These are phyloP conservation scores for Syngnathus acus DNA, from an alignment of 2,797 vertebrate genomes.

Conservation along the genomic window DNA sequence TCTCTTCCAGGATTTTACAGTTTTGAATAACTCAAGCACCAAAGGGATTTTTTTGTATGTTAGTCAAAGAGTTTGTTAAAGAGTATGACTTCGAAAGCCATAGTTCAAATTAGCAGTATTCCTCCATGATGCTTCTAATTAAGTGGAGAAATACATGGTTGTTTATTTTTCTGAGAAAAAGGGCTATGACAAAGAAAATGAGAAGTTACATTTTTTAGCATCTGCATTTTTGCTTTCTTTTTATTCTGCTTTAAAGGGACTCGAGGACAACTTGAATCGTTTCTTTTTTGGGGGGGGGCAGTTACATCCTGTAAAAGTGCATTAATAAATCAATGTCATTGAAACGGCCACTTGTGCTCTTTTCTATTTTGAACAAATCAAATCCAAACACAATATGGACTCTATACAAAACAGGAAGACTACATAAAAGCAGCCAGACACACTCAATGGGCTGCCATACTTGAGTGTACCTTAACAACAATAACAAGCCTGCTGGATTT, in stretches of 20 bases:
- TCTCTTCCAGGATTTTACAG: constrained; percentile 33
- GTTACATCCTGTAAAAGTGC: not conserved
- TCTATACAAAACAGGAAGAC: not conserved
- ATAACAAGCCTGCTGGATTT: constrained; percentile 29
- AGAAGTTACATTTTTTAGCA: not conserved
- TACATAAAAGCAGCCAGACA: constrained; percentile 6
- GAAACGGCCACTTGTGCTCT: not conserved
- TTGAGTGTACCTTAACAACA: constrained; percentile 25
- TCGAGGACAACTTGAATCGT: not conserved
- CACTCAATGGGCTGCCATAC: constrained; percentile 22
- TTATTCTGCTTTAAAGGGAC: not conserved
- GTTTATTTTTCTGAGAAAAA: no score
- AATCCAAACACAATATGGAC: not conserved
- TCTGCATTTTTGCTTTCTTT: not conserved
- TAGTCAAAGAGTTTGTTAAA: no score
- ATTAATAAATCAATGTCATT: not conserved
- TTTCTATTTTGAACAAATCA: constrained; percentile 21
- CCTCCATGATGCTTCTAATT: no score
- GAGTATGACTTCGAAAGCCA: no score
- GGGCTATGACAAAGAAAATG: not conserved
- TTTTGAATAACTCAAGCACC: no score
- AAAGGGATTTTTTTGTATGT: no score
- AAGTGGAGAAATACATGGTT: no score
- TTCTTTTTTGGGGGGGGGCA: not conserved
- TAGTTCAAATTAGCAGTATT: no score